A percentile compares a stretch with the other conserved stretches of the same genome.
These are phyloP conservation scores for Acleris sparsana DNA, from an alignment of 2,888 invertebrate genomes.

Conservation along the genomic window DNA sequence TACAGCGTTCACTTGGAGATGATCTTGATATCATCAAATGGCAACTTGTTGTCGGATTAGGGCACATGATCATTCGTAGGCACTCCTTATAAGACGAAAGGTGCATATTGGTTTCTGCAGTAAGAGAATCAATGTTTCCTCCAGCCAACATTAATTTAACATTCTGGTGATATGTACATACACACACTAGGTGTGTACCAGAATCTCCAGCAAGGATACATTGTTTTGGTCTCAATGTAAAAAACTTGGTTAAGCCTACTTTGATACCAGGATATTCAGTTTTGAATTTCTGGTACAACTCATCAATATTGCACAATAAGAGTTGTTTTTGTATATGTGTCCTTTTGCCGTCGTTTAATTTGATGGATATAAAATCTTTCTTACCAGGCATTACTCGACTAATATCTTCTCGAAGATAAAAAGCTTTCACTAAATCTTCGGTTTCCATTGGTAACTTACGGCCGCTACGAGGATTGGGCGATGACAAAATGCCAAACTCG, in stretches of 20 bases:
- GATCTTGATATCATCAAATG: no score
- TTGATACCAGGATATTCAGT: slow-evolving; percentile 22
- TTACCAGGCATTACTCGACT: no score
- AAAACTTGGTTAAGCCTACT: no score
- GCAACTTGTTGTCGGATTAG: no score
- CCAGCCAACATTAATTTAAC: slow-evolving; percentile 38
- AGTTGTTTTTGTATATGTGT: slow-evolving; percentile 38
- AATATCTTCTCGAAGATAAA: no score
- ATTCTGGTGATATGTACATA: slow-evolving; percentile 37
- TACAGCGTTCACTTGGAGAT: not conserved
- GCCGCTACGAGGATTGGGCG: slow-evolving; percentile 20
- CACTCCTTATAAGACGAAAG: slow-evolving; percentile 2
- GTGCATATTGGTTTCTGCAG: slow-evolving; percentile 36
- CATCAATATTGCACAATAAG: slow-evolving; percentile 26
- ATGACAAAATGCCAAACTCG: not conserved
- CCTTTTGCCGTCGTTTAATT: slow-evolving; percentile 12
- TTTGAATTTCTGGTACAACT: slow-evolving; percentile 38
- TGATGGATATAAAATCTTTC: no score
- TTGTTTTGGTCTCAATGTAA: slow-evolving; percentile 37
- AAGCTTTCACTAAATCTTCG: not conserved
- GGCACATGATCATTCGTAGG: not conserved
- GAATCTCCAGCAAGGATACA: slow-evolving; percentile 40
- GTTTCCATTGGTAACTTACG: slow-evolving; percentile 9
- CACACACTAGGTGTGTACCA: slow-evolving; percentile 39
- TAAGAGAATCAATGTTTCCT: slow-evolving; percentile 39